Percentiles rank a stretch among this genome's conserved stretches.
Evolutionary conservation across 2,888 invertebrate species (phyloP).

Genomic region (Zaprionus lineosus): DNA sequence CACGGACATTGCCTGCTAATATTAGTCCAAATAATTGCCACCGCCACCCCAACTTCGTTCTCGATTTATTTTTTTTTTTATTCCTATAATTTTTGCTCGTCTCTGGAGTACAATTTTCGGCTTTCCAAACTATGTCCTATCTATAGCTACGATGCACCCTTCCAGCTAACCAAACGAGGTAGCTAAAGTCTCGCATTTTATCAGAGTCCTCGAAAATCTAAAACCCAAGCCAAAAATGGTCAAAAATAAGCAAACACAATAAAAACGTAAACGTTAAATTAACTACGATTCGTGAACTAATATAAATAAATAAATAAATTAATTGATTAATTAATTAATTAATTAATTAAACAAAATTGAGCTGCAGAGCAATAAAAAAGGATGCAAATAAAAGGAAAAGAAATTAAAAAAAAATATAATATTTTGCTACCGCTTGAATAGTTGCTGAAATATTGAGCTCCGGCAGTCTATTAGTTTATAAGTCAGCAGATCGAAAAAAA

Average conservation of each 20-base stretch:
- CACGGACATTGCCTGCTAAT: constrained; percentile 82
- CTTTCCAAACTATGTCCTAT: constrained; percentile 21
- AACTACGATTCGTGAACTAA: no score
- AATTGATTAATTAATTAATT: constrained; percentile 26
- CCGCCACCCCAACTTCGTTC: no score
- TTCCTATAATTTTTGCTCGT: background rate
- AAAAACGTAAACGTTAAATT: constrained; percentile 54
- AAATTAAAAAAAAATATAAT: constrained; percentile 33
- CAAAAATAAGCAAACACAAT: constrained; percentile 21
- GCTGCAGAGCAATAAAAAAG: constrained; percentile 14
- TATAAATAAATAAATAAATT: constrained; percentile 7
- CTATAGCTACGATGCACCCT: constrained; percentile 9
- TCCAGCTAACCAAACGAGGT: constrained; percentile 10
- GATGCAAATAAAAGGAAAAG: constrained; percentile 16
- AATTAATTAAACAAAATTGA: constrained; percentile 51
- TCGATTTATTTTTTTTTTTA: no score
- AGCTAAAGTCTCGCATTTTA: constrained; percentile 24
- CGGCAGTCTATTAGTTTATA: no score
- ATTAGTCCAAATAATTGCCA: constrained; percentile 52
- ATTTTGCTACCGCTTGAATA: constrained; percentile 53
- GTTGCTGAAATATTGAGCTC: constrained; percentile 42
- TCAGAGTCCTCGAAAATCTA: constrained; percentile 36
- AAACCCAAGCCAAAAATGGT: constrained; percentile 59
- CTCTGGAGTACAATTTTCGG: constrained; percentile 22
- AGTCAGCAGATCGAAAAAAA: no score